Evolutionary conservation across 2,797 vertebrate species (phyloP), one percentile per base, ranked within the genome.

Genomic region (Falco berigora): DNA sequence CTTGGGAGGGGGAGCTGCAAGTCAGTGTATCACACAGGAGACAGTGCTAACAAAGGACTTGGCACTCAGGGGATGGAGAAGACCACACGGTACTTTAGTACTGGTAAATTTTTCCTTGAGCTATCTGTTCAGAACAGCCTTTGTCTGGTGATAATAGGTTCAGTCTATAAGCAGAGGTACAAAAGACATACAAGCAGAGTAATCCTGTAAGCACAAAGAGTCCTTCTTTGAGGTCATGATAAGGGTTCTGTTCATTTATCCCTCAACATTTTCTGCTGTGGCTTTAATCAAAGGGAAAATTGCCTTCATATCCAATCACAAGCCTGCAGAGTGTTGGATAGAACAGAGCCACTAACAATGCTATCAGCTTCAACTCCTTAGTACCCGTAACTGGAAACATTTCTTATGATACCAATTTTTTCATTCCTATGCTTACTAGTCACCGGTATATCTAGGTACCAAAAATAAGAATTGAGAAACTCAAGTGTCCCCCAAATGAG

Each of bases 371-470:
- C 82, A 53, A 87, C 47, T 90, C 66, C 90, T 72, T 69, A 82
- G 72, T 92, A 95, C 59, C 66, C 62, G 52, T 27, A 95, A 80
- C 30, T 82, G 83, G 52, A 94, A 80, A 52, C 61, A 94, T 16
- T 82, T 90, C 61, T 96, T 92, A 56, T 8, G 16, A 53, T n/a
- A 62, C 62, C 56, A 84, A 1, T 81, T 66, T 69, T 47, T 92
- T 74, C 69, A 75, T 80, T 92, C 81, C 75, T 91, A 84, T 3
- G 15, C 68, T 71, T 93, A 71, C 69, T 66, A 93, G 49, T 90
- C 68, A 91, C 58, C 69, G 88, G 44, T 72, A 34, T 94, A 91
- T 76, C 92, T 96, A 95, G 88, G 69, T 63, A 96, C 44, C 63
- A 87, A 80, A 92, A 83, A n/a, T 30, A 75, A 55, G 64, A 96